phyloP scores from a whole-genome alignment of 2,113 vertebrate genomes.

The Eonycteris spelaea region DNA sequence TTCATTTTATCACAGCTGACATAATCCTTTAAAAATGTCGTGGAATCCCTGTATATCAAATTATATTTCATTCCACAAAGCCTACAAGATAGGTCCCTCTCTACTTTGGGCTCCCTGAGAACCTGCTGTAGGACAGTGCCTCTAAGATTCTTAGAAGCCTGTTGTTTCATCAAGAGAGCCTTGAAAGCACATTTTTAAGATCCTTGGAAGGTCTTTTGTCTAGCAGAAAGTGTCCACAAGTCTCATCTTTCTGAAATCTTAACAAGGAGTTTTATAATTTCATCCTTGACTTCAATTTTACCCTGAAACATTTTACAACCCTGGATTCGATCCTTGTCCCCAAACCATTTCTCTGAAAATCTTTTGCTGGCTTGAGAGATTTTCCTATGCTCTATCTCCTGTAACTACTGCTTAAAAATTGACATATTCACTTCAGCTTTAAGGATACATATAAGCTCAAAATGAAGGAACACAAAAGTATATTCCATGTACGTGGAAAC shows the following conservation, averaged over 20 bases:
- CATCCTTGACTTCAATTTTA: not conserved
- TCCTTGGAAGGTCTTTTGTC: not conserved
- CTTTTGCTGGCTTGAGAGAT: not conserved
- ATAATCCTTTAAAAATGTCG: not conserved
- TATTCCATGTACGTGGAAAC: not conserved
- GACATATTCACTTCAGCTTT: not conserved
- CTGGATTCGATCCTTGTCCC: not conserved
- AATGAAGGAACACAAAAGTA: not conserved
- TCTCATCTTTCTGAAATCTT: not conserved
- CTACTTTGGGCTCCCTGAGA: not conserved
- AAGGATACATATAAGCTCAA: not conserved
- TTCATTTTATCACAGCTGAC: not conserved
- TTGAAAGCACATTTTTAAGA: not conserved
- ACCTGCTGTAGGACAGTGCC: not conserved
- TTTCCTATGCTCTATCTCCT: not conserved
- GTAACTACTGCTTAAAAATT: not conserved
- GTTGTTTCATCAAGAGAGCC: not conserved
- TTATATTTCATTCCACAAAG: not conserved
- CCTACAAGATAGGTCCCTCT: not conserved
- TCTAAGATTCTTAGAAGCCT: not conserved
- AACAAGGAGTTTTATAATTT: not conserved
- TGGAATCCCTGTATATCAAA: not conserved
- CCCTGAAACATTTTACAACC: not conserved
- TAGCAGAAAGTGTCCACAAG: not conserved
- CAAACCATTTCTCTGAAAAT: not conserved